A percentile compares a stretch with the other conserved stretches of the same genome.
phyloP scores from a whole-genome alignment of 2,113 vertebrate species.

The Axis porcinus region DNA sequence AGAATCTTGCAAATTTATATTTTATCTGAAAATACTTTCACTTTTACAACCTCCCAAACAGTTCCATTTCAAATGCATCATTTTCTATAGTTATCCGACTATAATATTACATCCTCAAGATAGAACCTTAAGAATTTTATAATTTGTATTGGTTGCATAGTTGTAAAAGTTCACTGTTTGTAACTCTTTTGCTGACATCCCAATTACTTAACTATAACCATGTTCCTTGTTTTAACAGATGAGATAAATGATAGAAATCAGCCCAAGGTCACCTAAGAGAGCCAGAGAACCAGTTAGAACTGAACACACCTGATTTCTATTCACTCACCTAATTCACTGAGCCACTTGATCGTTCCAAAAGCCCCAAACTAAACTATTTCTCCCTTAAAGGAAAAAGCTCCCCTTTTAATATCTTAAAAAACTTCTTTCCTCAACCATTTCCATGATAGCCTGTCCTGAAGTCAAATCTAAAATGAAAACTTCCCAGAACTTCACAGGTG shows the following conservation, averaged over 20 bases:
- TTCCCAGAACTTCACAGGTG: conserved; percentile 26
- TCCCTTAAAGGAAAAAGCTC: conserved; percentile 52
- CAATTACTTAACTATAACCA: background rate
- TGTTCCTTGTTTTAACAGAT: background rate
- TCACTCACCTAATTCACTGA: conserved; percentile 57
- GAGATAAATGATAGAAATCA: conserved; percentile 47
- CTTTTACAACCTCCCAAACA: background rate
- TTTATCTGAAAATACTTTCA: conserved; percentile 49
- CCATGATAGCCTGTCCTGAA: background rate
- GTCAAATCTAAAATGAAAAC: conserved; percentile 51
- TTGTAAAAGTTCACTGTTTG: background rate
- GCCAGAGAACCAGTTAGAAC: conserved; percentile 57
- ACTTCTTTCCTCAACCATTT: conserved; percentile 20
- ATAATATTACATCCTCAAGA: background rate
- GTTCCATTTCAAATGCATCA: background rate
- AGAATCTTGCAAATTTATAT: background rate
- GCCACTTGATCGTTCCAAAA: conserved; percentile 59
- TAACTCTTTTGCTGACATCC: background rate
- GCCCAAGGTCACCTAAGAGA: conserved; percentile 69
- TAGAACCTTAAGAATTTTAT: background rate
- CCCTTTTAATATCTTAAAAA: background rate
- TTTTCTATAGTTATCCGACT: background rate
- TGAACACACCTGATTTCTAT: conserved; percentile 59
- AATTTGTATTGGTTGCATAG: background rate
- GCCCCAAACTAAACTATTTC: conserved; percentile 28